These are phyloP conservation scores for Eristalis arbustorum DNA, from an alignment of 2,888 invertebrate genomes.

Conservation along the genomic window DNA sequence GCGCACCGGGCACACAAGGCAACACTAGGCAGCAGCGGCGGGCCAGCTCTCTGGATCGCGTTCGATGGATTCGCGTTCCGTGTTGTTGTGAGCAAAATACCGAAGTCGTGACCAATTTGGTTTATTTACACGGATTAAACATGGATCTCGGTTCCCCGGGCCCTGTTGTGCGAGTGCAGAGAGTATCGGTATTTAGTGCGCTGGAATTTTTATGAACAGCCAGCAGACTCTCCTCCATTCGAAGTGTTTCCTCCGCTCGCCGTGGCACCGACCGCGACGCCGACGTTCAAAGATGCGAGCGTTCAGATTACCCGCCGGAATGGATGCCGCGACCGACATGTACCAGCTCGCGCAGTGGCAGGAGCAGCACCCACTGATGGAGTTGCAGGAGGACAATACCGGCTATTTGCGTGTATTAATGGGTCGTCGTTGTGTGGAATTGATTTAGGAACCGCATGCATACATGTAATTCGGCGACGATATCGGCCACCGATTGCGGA, in stretches of 20 bases:
- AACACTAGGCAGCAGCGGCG: background rate
- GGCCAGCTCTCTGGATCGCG: conserved; percentile 29
- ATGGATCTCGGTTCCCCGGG: conserved; percentile 75
- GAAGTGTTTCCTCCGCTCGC: background rate
- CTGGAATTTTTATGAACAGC: conserved; percentile 54
- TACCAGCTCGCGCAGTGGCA: background rate
- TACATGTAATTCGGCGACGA: conserved; percentile 48
- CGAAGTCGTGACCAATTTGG: conserved; percentile 80
- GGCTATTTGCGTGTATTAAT: conserved; percentile 63
- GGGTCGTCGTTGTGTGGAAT: conserved; percentile 51
- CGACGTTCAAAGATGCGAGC: conserved; percentile 30
- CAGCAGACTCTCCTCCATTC: conserved; percentile 34
- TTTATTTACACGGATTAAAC: conserved; percentile 79
- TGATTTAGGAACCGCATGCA: conserved; percentile 58
- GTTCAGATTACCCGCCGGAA: conserved; percentile 38
- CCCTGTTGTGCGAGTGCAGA: conserved; percentile 52
- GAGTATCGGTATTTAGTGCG: conserved; percentile 68
- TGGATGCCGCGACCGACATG: conserved; percentile 25
- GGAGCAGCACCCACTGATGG: conserved; percentile 13
- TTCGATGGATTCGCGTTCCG: conserved; percentile 54
- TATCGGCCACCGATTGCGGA: conserved; percentile 44
- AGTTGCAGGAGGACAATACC: conserved; percentile 34
- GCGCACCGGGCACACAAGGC: background rate
- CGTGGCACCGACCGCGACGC: background rate
- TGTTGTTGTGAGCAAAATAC: conserved; percentile 73